A percentile compares a stretch with the other conserved stretches of the same genome.
Conservation (phyloP, 2,888 invertebrate species). For the Aspidiotus rigidus region DNA sequence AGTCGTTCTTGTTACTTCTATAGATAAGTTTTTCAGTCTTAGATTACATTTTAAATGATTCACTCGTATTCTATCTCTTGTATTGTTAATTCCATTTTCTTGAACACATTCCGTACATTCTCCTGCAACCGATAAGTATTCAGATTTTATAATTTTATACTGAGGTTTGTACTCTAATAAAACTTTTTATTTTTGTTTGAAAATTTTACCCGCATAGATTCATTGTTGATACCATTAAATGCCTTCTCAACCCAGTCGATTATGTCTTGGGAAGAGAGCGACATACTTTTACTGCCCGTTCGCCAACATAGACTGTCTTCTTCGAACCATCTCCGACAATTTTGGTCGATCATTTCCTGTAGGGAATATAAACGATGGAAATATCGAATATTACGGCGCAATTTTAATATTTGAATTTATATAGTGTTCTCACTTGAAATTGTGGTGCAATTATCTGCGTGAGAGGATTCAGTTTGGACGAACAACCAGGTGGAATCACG, state of each 20-base stretch:
- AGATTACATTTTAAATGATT: background rate
- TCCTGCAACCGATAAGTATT: background rate
- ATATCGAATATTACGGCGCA: background rate
- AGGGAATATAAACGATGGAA: background rate
- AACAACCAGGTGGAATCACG: conserved; percentile 17
- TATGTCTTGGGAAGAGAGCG: conserved; percentile 13
- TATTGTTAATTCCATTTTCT: conserved; percentile 3
- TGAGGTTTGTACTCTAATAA: background rate
- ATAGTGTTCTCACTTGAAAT: conserved; percentile 1
- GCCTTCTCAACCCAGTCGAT: conserved; percentile 19
- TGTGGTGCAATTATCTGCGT: conserved; percentile 9
- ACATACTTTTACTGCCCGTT: conserved; percentile 9
- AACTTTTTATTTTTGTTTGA: background rate
- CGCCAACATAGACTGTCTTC: conserved; percentile 7
- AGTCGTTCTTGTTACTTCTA: too few relatives aligned
- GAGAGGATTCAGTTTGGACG: conserved; percentile 19
- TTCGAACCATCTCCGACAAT: conserved; percentile 16
- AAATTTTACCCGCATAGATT: conserved; percentile 7
- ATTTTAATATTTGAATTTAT: background rate
- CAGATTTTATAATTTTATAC: background rate
- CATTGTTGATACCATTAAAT: background rate
- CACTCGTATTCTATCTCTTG: background rate
- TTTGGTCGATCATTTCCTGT: conserved; percentile 11
- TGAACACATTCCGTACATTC: conserved; percentile 10
- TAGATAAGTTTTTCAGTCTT: background rate